Evolutionary conservation across 2,797 vertebrate genomes (phyloP), one percentile per base, ranked within the genome.

Genomic region (Sciurus vulgaris): DNA sequence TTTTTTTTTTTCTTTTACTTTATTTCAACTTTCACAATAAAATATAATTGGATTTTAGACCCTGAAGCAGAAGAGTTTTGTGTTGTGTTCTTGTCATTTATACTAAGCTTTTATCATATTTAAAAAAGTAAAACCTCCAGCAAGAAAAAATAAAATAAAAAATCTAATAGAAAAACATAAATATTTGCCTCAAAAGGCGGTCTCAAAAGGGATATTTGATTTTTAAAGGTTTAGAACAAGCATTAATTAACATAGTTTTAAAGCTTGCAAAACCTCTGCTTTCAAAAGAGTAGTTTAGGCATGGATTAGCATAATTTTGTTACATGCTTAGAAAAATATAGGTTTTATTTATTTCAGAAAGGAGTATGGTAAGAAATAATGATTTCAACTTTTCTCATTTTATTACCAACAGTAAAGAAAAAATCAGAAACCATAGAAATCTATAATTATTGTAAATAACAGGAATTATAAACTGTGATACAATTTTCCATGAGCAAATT

Each of bases 1-100:
- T 76, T 81, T 78, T 88, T 73, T 82, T 61, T 63, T 38, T 11
- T 13, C 12, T 89, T 91, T 89, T 88, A 65, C 28, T 97, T 95
- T 91, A 94, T 93, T 97, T 44, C 49, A 96, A 76, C 56, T 35
- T 70, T 89, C 54, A 95, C 73, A 97, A 93, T 97, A 97, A 97
- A 96, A 86, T 93, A 87, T 97, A 97, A 97, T 97, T 97, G 82
- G 82, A 95, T 96, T 97, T 97, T 96, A 92, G 59, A 95, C 94
- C 95, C 91, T 69, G 35, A 90, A 97, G 95, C 86, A 94, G n/a
- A 93, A 96, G 78, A 91, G 28, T 63, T 89, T 84, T 91, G 51
- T 94, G 56, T 90, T 94, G 17, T 91, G 44, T 35, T 94, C 63
- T 92, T 95, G 79, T 97, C 90, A 94, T 87, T 93, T 96, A 93